Base-by-base conservation (phyloP, 2,797 vertebrate species). In the Gallinago nigripennis region DNA sequence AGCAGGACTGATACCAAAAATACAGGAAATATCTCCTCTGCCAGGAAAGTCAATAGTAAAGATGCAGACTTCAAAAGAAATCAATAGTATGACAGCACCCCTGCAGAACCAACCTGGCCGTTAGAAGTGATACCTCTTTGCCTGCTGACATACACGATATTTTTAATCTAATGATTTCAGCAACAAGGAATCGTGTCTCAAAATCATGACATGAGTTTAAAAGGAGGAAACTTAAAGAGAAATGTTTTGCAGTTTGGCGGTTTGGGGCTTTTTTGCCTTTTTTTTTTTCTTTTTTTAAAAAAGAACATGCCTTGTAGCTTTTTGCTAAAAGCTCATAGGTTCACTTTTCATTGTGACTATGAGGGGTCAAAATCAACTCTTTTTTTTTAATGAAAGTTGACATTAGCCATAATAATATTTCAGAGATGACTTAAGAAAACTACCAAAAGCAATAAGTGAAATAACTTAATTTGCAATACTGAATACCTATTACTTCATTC, bases 1-100 rank as follows among this genome's bases (percentile, higher is more conserved):
- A 92, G 45, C 57, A 91, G 48, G 56, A 66, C 31, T 46, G 78
- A 92, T 61, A 91, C 21, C 48, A 88, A 92, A 93, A 92, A 88
- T 68, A 87, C 37, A 73, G 86, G 33, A 92, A 92, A 94, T 93
- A 90, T 88, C 86, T 95, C 37, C 68, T 56, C 83, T 80, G 77
- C 88, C 90, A 68, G 41, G 56, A 88, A 96, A 94, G 90, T 97
- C 95, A 87, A 92, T 93, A 95, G 75, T 20, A 82, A 90, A 92
- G 92, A 92, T 41, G 56, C 86, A 94, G 60, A 39, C 92, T 96
- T 95, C 90, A 95, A 70, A 96, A 92, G 78, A 94, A 95, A 95
- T 95, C 94, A 64, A 95, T 94, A 93, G 35, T 5, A 85, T 77
- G 94, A 95, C 92, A 96, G 82, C 78, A 82, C 5, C 19, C 6